Conservation (phyloP, 30 jellyfish, hydroid and myxozoan species). For the Mastigias papua region DNA sequence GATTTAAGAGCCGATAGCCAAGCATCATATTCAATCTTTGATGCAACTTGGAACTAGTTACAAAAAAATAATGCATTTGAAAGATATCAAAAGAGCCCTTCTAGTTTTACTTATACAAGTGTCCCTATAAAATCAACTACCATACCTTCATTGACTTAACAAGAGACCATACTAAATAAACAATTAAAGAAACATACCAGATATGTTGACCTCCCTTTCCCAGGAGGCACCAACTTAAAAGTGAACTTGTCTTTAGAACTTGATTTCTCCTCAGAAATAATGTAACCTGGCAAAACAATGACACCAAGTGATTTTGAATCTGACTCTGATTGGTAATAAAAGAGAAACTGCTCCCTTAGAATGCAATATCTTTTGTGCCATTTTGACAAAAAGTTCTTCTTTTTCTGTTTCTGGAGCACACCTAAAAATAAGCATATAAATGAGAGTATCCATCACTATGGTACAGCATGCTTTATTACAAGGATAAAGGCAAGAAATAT, state of each 20-base stretch:
- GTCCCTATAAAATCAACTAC: too few relatives aligned
- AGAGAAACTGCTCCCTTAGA: conserved; percentile 65
- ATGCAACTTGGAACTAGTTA: conserved; percentile 56
- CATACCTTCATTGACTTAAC: too few relatives aligned
- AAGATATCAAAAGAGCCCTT: too few relatives aligned
- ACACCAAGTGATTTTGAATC: conserved; percentile 82
- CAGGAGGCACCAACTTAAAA: conserved; percentile 63
- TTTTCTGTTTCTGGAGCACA: conserved; percentile 66
- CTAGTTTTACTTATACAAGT: too few relatives aligned
- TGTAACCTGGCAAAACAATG: conserved; percentile 79
- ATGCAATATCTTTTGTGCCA: conserved; percentile 88
- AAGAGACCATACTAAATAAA: too few relatives aligned
- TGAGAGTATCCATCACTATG: too few relatives aligned
- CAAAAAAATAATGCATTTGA: too few relatives aligned
- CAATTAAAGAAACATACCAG: conserved; percentile 33
- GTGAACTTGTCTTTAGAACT: conserved; percentile 47
- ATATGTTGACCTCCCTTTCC: conserved; percentile 76
- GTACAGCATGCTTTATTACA: too few relatives aligned
- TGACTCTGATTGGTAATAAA: conserved; percentile 72
- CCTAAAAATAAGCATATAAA: conserved; percentile 68
- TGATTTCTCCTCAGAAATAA: conserved; percentile 9
- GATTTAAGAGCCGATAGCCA: conserved; percentile 61
- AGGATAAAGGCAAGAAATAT: too few relatives aligned
- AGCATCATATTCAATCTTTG: conserved; percentile 47
- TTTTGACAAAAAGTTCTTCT: conserved; percentile 47